Base-by-base conservation (phyloP, 2,888 invertebrate species). In the Liodrosophila aerea region DNA sequence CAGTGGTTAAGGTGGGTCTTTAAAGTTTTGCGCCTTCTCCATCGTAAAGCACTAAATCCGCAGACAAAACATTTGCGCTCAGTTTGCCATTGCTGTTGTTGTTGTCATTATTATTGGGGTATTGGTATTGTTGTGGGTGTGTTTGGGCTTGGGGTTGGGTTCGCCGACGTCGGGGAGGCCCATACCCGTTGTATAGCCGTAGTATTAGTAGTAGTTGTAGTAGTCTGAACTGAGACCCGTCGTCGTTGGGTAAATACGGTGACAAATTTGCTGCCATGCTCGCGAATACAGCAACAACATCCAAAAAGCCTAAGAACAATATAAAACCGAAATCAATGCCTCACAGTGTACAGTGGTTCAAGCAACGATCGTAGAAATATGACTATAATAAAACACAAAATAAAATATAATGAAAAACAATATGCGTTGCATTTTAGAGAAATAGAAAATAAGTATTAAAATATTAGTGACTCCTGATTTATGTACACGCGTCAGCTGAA, bases 11-110 rank as follows among this genome's bases (percentile, higher is more conserved):
- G n/a, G n/a, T n/a, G n/a, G n/a, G n/a, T n/a, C n/a, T 60, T 64
- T 47, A 22, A 70, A 72, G 69, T 73, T 64, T 64, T 68, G 66
- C 63, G 64, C 65, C 76, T 68, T 16, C 59, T 68, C 18, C 57
- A 45, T 72, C 73, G 67, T 80, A 80, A 80, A 80, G 80, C 76
- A 76, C 72, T 80, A 76, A 80, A 68, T 76, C 76, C 76, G 53
- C 58, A 66, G 76, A 82, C 83, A 83, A 73, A 78, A 63, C 58
- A 69, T 66, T 68, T 76, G 52, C 64, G 56, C 15, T 39, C 39
- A 51, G 63, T 29, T 22, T 22, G 22, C 65, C 46, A 51, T 37
- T 49, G 47, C 46, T 52, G 56, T 66, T 51, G 36, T 39, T 52
- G 18, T 40, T 45, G 39, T 59, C 53, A 31, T 30, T 57, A 45